Conservation (phyloP, 2,113 vertebrate genomes). For the Alectura lathami region DNA sequence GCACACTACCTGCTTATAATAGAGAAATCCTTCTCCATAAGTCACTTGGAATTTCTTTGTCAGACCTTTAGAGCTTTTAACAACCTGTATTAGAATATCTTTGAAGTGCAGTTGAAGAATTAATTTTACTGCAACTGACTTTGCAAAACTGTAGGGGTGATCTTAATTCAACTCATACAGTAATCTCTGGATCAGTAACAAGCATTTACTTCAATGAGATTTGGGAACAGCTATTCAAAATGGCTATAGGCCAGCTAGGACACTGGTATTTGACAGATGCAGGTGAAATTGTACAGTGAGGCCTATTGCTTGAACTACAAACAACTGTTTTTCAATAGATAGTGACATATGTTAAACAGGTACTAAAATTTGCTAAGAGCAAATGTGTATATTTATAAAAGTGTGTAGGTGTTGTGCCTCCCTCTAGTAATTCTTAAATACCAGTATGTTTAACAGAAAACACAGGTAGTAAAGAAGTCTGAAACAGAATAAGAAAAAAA, state of each 20-base stretch:
- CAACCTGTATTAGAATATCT: not conserved
- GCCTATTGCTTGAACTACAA: not conserved
- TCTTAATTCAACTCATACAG: not conserved
- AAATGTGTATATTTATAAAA: fast-evolving
- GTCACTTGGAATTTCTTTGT: not conserved
- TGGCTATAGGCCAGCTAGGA: not conserved
- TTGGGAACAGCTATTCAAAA: not conserved
- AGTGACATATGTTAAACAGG: not conserved
- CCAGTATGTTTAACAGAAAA: not conserved
- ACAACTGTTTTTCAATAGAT: not conserved
- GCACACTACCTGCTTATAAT: not conserved
- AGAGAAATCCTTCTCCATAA: not conserved
- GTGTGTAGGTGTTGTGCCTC: not conserved
- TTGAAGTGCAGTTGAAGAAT: not conserved
- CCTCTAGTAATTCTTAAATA: not conserved
- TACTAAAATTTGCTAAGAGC: not conserved
- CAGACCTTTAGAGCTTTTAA: not conserved
- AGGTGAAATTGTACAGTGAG: not conserved
- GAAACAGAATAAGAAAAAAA: conserved; percentile 16
- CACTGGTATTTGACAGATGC: not conserved
- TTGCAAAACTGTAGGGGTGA: not conserved
- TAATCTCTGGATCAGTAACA: not conserved
- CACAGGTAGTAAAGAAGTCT: conserved; percentile 19
- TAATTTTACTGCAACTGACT: not conserved
- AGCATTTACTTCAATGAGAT: not conserved